Conservation (phyloP, 2,113 vertebrate genomes). For the Ursus arctos region DNA sequence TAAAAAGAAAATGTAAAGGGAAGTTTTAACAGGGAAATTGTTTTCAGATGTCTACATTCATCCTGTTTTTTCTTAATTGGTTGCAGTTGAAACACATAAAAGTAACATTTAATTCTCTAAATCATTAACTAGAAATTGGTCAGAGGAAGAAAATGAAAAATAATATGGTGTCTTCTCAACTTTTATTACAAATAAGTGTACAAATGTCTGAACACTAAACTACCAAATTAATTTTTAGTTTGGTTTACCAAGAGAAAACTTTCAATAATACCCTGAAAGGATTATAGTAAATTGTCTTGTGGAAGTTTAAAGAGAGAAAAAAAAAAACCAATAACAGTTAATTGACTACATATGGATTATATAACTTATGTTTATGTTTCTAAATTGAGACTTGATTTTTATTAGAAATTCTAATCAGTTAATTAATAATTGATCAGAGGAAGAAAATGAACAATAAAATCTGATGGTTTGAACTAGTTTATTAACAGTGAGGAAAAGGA, state of each 20-base stretch:
- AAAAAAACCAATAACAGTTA: background rate
- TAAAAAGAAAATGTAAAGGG: conserved; percentile 53
- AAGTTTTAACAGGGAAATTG: conserved; percentile 64
- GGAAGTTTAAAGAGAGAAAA: background rate
- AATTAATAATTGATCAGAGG: background rate
- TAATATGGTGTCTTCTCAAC: conserved; percentile 64
- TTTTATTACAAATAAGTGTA: conserved; percentile 80
- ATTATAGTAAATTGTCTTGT: background rate
- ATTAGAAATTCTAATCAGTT: background rate
- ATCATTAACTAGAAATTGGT: conserved; percentile 75
- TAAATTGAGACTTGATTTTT: background rate
- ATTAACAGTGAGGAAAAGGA: background rate
- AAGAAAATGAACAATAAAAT: background rate
- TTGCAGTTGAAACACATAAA: background rate
- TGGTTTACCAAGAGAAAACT: background rate
- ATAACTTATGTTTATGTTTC: background rate
- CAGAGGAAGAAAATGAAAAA: conserved; percentile 77
- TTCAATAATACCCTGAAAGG: background rate
- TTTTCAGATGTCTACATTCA: conserved; percentile 53
- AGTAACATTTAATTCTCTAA: conserved; percentile 67
- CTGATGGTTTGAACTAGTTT: background rate
- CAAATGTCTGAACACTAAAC: conserved; percentile 72
- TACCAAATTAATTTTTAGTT: conserved; percentile 54
- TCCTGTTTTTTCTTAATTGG: conserved; percentile 51
- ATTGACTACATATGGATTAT: background rate